phyloP scores from a whole-genome alignment of 35 echinoderm and acorn worm genomes.

The Hemicentrotus pulcherrimus region DNA sequence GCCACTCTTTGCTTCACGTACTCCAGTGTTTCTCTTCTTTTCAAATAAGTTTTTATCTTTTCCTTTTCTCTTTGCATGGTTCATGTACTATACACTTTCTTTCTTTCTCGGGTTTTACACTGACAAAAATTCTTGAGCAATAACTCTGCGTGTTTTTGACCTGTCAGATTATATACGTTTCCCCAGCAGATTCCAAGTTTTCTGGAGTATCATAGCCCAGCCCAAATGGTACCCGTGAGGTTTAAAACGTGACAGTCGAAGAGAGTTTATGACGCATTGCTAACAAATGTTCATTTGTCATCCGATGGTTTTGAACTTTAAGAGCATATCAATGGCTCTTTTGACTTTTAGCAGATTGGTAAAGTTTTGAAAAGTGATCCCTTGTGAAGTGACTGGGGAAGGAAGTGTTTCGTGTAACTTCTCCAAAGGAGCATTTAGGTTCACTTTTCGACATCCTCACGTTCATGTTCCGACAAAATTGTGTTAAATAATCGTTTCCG shows the following conservation, averaged over 20 bases:
- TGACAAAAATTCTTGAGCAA: background rate
- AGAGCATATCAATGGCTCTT: background rate
- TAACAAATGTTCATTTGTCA: conserved; percentile 2
- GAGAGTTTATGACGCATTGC: background rate
- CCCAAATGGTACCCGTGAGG: background rate
- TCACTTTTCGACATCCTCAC: background rate
- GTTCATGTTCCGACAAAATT: background rate
- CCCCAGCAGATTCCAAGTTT: background rate
- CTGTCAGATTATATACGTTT: background rate
- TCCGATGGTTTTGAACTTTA: background rate
- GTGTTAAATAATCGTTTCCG: background rate
- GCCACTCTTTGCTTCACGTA: background rate
- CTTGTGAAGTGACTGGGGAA: background rate
- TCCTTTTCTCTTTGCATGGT: background rate
- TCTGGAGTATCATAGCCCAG: background rate
- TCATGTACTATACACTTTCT: background rate
- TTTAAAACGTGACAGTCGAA: background rate
- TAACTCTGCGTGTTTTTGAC: background rate
- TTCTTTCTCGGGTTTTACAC: background rate
- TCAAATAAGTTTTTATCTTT: no score
- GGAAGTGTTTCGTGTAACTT: background rate
- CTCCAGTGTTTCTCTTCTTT: background rate
- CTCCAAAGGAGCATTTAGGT: background rate
- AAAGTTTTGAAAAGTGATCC: background rate
- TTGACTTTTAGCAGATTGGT: background rate